Percentiles rank a stretch among this genome's conserved stretches.
Conservation (phyloP, 2,113 vertebrate genomes). For the Megaceryle torquata region DNA sequence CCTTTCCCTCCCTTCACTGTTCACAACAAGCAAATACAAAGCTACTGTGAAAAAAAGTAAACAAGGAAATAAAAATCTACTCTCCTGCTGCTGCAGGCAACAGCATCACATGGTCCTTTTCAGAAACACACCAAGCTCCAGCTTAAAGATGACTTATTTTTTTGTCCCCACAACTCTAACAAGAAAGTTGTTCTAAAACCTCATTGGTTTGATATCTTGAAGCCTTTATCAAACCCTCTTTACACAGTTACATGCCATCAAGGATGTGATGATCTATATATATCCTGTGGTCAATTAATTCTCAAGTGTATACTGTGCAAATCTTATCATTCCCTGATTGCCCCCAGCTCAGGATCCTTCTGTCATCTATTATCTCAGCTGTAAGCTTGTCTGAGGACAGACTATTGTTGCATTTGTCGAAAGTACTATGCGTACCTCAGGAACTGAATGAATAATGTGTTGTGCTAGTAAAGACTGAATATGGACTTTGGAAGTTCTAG, state of each 20-base stretch:
- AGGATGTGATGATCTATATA: background rate
- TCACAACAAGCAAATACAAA: background rate
- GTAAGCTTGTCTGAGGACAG: background rate
- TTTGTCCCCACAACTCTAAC: background rate
- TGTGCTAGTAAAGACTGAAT: background rate
- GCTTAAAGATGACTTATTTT: background rate
- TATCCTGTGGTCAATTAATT: constrained; percentile 18
- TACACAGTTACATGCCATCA: background rate
- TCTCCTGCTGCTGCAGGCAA: background rate
- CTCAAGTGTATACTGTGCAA: background rate
- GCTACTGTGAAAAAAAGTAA: background rate
- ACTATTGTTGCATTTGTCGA: background rate
- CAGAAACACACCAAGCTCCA: background rate
- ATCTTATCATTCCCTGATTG: background rate
- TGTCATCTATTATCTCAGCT: background rate
- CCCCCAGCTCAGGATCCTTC: background rate
- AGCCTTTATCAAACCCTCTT: constrained; percentile 3
- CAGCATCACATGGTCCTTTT: background rate
- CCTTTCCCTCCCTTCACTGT: background rate
- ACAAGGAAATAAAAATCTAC: background rate
- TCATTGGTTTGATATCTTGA: background rate
- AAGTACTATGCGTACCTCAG: background rate
- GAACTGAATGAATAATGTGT: background rate
- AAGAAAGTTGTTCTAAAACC: background rate
- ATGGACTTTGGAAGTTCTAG: background rate